Evolutionary conservation across 2,888 invertebrate genomes (phyloP).

Genomic region (Dasypolia templi): DNA sequence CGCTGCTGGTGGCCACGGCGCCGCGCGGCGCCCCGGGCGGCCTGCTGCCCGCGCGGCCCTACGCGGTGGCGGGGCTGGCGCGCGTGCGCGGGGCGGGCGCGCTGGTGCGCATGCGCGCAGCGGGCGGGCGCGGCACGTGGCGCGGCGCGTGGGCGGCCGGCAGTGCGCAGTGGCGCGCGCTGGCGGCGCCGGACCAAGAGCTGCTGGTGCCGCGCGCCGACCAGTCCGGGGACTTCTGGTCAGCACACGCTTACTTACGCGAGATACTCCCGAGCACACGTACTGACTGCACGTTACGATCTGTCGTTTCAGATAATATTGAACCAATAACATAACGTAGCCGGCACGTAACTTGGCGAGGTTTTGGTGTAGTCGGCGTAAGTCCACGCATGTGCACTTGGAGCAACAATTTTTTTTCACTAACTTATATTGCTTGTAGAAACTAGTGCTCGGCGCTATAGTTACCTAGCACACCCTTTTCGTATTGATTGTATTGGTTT

Average conservation of each 20-base stretch:
- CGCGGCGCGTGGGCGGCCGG: conserved; percentile 93
- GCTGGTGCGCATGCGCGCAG: conserved; percentile 91
- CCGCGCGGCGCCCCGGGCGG: conserved; percentile 85
- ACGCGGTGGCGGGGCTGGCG: conserved; percentile 93
- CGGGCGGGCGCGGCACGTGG: conserved; percentile 91
- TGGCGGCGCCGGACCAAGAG: conserved; percentile 90
- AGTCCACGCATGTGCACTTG: no score
- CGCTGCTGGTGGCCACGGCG: conserved; percentile 91
- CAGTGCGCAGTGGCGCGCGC: conserved; percentile 93
- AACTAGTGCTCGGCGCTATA: no score
- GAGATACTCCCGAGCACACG: neutral
- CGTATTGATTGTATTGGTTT: no score
- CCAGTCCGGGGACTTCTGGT: conserved; percentile 74
- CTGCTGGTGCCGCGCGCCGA: conserved; percentile 90
- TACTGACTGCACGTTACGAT: neutral
- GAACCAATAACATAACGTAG: no score
- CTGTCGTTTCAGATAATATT: neutral
- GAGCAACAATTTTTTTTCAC: no score
- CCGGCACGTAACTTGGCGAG: no score
- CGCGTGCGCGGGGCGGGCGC: conserved; percentile 91
- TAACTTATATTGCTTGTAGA: no score
- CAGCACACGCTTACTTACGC: conserved; percentile 15
- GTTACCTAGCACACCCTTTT: no score
- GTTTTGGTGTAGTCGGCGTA: no score
- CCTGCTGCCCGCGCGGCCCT: conserved; percentile 92